A percentile compares a stretch with the other conserved stretches of the same genome.
These are phyloP conservation scores for Stichodactyla helianthus DNA, from an alignment of 64 coral and sea anemone genomes.

Conservation along the genomic window DNA sequence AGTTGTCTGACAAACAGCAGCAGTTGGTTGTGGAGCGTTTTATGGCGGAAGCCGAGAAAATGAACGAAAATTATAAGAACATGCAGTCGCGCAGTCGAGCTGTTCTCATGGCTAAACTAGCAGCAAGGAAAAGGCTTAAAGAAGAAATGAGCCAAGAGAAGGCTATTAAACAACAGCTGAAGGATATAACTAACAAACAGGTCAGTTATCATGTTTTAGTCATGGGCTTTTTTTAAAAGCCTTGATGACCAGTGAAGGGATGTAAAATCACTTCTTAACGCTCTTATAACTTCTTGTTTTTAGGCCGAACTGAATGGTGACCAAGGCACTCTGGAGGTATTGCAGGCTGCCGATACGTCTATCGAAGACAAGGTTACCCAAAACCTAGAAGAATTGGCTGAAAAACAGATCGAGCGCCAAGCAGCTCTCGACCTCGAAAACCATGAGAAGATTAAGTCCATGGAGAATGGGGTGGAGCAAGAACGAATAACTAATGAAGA, in stretches of 20 bases:
- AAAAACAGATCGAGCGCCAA: conserved; percentile 65
- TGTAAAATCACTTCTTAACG: no score
- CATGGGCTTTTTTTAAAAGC: no score
- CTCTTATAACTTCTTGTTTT: not conserved
- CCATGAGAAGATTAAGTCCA: conserved; percentile 38
- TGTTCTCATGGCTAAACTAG: conserved; percentile 81
- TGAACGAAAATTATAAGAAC: conserved; percentile 56
- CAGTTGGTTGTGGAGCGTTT: conserved; percentile 51
- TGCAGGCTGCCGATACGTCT: conserved; percentile 55
- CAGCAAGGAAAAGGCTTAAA: conserved; percentile 75
- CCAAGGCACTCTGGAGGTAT: conserved; percentile 50
- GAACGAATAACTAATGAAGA: conserved; percentile 33
- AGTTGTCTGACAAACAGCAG: conserved; percentile 71
- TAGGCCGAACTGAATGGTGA: conserved; percentile 82
- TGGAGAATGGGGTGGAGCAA: conserved; percentile 52
- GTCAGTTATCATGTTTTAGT: conserved; percentile 7
- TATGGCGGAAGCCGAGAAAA: conserved; percentile 61
- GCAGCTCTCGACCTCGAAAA: conserved; percentile 66
- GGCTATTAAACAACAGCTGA: conserved; percentile 83
- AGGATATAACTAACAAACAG: conserved; percentile 83
- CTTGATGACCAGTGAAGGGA: no score
- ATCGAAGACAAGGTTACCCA: conserved; percentile 34
- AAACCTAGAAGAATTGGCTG: conserved; percentile 48
- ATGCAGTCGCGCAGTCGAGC: conserved; percentile 59
- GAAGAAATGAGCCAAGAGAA: conserved; percentile 78